Evolutionary conservation across 2,888 invertebrate species (phyloP).

Genomic region (Argynnis bischoffii): DNA sequence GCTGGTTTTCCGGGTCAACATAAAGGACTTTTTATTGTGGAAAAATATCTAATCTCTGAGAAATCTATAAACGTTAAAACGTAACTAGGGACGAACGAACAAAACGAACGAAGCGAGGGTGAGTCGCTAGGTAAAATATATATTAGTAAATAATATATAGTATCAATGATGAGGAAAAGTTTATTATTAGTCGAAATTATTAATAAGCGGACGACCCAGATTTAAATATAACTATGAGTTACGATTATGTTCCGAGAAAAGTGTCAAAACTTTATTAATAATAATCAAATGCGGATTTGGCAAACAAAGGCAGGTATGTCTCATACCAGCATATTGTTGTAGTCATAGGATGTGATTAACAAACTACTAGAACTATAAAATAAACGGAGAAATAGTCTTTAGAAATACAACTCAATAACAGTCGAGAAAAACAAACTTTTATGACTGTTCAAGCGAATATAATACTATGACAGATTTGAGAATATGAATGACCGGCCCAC

Average conservation of each 20-base stretch:
- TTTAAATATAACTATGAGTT: slow-evolving; percentile 30
- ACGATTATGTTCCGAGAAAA: slow-evolving; percentile 15
- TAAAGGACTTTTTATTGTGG: no score
- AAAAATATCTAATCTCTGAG: no score
- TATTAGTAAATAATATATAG: no score
- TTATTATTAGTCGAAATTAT: background rate
- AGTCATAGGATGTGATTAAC: slow-evolving; percentile 19
- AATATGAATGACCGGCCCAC: background rate
- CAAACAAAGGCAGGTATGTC: slow-evolving; percentile 12
- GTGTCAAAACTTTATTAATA: slow-evolving; percentile 27
- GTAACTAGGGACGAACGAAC: no score
- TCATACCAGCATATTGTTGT: background rate
- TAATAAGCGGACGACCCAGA: slow-evolving; percentile 8
- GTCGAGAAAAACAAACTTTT: slow-evolving; percentile 12
- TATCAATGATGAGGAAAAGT: background rate
- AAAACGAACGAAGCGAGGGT: no score
- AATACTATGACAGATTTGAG: background rate
- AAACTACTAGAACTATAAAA: slow-evolving; percentile 13
- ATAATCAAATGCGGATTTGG: slow-evolving; percentile 32
- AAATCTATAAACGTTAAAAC: no score
- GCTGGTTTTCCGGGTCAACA: no score
- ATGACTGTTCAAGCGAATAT: slow-evolving; percentile 11
- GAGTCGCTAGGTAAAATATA: no score
- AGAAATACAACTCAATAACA: slow-evolving; percentile 3
- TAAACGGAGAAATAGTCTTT: slow-evolving; percentile 19